Base-by-base conservation (phyloP, 2,888 invertebrate species). In the Erpobdella octoculata region DNA sequence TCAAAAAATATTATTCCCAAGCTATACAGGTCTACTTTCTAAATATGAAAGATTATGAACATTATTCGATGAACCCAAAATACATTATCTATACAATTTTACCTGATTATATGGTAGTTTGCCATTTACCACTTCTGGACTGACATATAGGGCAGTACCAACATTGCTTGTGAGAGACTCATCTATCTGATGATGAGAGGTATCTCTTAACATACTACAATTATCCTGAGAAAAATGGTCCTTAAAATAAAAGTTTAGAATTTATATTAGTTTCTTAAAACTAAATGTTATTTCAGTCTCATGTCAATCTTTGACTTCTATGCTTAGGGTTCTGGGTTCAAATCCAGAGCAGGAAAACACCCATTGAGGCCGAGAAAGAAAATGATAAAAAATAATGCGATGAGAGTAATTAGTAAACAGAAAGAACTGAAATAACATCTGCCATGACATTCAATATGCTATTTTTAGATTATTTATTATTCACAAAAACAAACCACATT, bases 71-170 rank as follows among this genome's bases (percentile, higher is more conserved):
- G n/a, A n/a, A n/a, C n/a, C n/a, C n/a, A n/a, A n/a, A n/a, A n/a
- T n/a, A n/a, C n/a, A n/a, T 18, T 18, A 25, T 25, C 12, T 25
- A 15, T 12, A 65, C 12, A 25, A 31, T 70, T 67, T 71, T 77
- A 85, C 86, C 83, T 86, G 91, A 83, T 90, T 92, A 75, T 85
- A 86, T 15, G 78, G 77, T 8, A 78, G 75, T 72, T 78, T 79
- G 61, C 73, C 76, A 21, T 90, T 90, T 77, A 81, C 78, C 0
- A 97, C 85, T 82, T 98, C 98, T 0, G 97, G 97, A 0, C 96
- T 95, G 64, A 92, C 91, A 83, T 98, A 98, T 0, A 95, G 85
- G 0, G 92, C 91, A 36, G 97, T 98, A 35, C 98, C 98, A 31
- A 97, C 90, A 85, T 91, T 88, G 0, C 91, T 90, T 0, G 91